Evolutionary conservation across 2,113 vertebrate species (phyloP).

Genomic region (Ptychochromis oligacanthus): DNA sequence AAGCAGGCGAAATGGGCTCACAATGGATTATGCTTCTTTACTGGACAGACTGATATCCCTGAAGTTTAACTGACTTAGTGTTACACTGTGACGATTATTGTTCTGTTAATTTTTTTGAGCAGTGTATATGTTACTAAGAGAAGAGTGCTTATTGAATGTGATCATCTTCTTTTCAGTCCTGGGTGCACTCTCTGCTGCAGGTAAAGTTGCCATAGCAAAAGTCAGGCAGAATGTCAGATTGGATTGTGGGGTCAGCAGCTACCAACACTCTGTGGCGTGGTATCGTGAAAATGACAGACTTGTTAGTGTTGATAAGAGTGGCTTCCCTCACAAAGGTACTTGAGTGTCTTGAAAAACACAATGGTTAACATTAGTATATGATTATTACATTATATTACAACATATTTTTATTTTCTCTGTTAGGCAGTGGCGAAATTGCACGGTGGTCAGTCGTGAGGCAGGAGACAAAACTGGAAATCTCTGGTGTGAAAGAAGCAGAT

Average conservation of each 20-base stretch:
- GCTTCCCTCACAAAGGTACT: neutral
- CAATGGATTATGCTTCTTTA: no score
- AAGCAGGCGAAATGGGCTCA: no score
- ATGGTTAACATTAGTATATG: fast-evolving
- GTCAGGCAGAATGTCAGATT: fast-evolving
- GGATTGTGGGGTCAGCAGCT: fast-evolving
- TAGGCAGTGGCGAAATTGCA: fast-evolving
- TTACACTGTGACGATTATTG: no score
- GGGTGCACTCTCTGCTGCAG: constrained; percentile 24
- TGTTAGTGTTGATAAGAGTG: fast-evolving
- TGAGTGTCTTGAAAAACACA: fast-evolving
- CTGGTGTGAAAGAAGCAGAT: fast-evolving
- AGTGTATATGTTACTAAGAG: no score
- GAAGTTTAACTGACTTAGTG: no score
- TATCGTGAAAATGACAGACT: fast-evolving
- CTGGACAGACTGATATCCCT: no score
- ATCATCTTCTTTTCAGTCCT: constrained; percentile 39
- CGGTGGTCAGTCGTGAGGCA: fast-evolving
- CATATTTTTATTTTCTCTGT: neutral
- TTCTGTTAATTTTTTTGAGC: no score
- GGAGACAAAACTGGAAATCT: neutral
- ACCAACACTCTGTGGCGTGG: fast-evolving
- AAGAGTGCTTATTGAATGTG: neutral
- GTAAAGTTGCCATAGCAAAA: neutral
- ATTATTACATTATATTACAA: fast-evolving